Evolutionary conservation across 23 tunicate genomes (phyloP), one percentile per base, ranked within the genome.

Genomic region (Clavelina lepadiformis): DNA sequence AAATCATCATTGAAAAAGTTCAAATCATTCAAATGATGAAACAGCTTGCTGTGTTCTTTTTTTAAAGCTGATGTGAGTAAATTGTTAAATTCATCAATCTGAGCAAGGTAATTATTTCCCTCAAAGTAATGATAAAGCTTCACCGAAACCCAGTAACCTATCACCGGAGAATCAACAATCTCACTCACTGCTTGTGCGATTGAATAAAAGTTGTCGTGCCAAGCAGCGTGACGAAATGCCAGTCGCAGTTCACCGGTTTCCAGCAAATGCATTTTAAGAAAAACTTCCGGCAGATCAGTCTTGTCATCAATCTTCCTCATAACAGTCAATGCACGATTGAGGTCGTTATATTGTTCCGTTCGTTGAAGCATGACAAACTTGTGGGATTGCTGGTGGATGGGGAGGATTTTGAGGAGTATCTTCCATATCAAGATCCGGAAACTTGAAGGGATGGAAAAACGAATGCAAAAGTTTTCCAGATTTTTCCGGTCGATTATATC

Each of bases 301-400:
- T 76, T 58, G 3, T 63, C 74, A 46, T 84, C 74, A 11, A 76
- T 84, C 56, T 65, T 75, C 29, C 78, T 54, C 76, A 82, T 82
- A 41, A 82, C 80, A 1, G 30, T 54, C 46, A 86, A 46, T 19
- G 95, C 95, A 59, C 45, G 80, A 11, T 64, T 55, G 5, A 86
- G 67, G 58, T 86, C 95, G 3, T 86, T 65, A 33, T 60, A 86
- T 29, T 86, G 95, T 23, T 86, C 83, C 8, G 23, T 55, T 21
- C 95, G 34, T 38, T 86, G 95, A 31, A 30, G 28, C 95, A 78
- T 78, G 35, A 86, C 95, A 71, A 86, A 86, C 60, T 46, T 72
- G 30, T 86, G 95, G 1, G 95, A 86, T 45, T 78, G 95, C 52
- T 86, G 95, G 30, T 86, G 75, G 28, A 72, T 35, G 18, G 95